A percentile compares a stretch with the other conserved stretches of the same genome.
Conservation (phyloP, 1,140 invertebrate species). For the Harpegnathos saltator region DNA sequence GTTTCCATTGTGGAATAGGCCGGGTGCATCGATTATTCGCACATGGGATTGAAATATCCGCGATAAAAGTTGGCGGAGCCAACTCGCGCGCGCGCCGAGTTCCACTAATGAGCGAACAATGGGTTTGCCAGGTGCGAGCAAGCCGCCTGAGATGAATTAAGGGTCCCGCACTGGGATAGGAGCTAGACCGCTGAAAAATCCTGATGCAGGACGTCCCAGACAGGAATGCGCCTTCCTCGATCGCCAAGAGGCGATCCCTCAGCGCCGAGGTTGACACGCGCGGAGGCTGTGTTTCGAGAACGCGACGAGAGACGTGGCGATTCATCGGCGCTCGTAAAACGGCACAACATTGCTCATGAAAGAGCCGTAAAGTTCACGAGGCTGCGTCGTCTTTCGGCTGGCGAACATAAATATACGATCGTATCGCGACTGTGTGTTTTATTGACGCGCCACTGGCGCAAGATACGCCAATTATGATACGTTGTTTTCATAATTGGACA, state of each 20-base stretch:
- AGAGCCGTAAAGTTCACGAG: no score
- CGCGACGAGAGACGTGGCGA: no score
- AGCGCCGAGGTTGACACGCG: not conserved
- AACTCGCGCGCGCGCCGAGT: no score
- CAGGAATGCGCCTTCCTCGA: conserved; percentile 53
- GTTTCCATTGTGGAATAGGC: conserved; percentile 22
- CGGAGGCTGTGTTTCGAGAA: not conserved
- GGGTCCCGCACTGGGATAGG: conserved; percentile 43
- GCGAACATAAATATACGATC: not conserved
- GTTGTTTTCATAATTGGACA: no score
- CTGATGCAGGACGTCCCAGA: conserved; percentile 50
- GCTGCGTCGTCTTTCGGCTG: not conserved
- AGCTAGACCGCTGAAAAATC: conserved; percentile 58
- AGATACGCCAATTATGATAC: no score
- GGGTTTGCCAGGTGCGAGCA: conserved; percentile 6
- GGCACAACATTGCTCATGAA: no score
- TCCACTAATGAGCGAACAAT: conserved; percentile 53
- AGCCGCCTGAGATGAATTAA: conserved; percentile 55
- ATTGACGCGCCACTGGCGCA: no score
- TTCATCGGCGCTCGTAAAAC: no score
- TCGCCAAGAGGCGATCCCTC: not conserved
- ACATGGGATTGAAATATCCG: conserved; percentile 29
- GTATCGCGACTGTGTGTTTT: conserved; percentile 14
- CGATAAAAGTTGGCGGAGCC: conserved; percentile 39
- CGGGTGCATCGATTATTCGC: conserved; percentile 38